These are phyloP conservation scores for Boloria selene DNA, from an alignment of 2,888 invertebrate genomes.

Conservation along the genomic window DNA sequence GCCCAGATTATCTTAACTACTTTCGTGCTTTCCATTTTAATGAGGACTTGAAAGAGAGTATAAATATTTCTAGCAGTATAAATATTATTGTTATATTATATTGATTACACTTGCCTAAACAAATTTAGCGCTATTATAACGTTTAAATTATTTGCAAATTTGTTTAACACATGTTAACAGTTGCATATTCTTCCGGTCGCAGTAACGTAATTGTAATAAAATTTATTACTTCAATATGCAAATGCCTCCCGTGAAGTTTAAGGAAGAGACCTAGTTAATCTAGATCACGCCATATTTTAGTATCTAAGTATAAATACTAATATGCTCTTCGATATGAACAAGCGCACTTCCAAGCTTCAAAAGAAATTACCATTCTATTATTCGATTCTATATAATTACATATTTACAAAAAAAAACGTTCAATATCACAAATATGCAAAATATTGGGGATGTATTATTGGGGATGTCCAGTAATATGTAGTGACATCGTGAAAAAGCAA, in stretches of 20 bases:
- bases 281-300: constrained; percentile 14
- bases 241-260: constrained; percentile 25
- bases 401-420: no score
- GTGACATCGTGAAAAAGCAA: no score
- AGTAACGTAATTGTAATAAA: constrained; percentile 14
- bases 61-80: neutral
- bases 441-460: no score
- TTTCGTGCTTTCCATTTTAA: constrained; percentile 9
- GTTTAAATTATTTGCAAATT: constrained; percentile 15
- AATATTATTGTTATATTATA: neutral
- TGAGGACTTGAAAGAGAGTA: neutral
- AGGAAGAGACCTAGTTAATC: constrained; percentile 25
- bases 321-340: no score
- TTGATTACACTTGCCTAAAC: neutral
- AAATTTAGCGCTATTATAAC: neutral
- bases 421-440: no score
- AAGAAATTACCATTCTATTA: no score
- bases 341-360: no score
- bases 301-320: no score
- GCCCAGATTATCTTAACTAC: constrained; percentile 5
- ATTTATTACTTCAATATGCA: constrained; percentile 32
- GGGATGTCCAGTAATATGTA: no score
- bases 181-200: constrained; percentile 25
- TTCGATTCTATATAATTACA: no score
- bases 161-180: constrained; percentile 22